phyloP scores from a whole-genome alignment of 2,113 vertebrate species.

The Microcebus lehilahytsara region DNA sequence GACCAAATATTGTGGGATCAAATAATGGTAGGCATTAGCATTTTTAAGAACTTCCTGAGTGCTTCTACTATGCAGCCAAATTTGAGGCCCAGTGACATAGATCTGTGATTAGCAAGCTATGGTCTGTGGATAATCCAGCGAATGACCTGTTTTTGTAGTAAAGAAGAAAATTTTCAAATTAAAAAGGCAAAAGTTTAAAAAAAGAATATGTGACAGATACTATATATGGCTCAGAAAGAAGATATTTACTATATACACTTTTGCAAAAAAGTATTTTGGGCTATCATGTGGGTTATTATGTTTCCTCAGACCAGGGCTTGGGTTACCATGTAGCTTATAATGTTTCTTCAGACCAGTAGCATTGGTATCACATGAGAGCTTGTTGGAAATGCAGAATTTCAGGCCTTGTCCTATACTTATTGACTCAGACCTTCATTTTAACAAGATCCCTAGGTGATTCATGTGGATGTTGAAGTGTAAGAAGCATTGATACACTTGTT shows the following conservation, averaged over 20 bases:
- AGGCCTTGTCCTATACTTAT: background rate
- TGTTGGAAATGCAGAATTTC: background rate
- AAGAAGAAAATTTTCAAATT: background rate
- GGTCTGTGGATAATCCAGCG: background rate
- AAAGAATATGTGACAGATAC: background rate
- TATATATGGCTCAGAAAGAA: background rate
- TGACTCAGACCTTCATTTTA: background rate
- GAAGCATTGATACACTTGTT: background rate
- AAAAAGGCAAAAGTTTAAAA: background rate
- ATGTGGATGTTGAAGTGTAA: background rate
- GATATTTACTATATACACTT: background rate
- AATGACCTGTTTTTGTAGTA: background rate
- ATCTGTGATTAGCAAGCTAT: background rate
- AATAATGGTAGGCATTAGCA: background rate
- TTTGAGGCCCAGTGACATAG: background rate
- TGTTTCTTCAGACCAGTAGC: background rate
- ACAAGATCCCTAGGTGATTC: background rate
- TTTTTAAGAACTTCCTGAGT: background rate
- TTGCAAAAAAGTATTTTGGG: background rate
- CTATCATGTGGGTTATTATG: background rate
- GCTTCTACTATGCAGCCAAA: background rate
- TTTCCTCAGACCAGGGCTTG: too few relatives aligned
- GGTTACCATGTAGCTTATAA: too few relatives aligned
- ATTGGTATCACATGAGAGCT: background rate
- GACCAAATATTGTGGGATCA: background rate